Percentiles rank a stretch among this genome's conserved stretches.
Conservation (phyloP, 1,140 invertebrate species). For the Hydropsyche tenuis region DNA sequence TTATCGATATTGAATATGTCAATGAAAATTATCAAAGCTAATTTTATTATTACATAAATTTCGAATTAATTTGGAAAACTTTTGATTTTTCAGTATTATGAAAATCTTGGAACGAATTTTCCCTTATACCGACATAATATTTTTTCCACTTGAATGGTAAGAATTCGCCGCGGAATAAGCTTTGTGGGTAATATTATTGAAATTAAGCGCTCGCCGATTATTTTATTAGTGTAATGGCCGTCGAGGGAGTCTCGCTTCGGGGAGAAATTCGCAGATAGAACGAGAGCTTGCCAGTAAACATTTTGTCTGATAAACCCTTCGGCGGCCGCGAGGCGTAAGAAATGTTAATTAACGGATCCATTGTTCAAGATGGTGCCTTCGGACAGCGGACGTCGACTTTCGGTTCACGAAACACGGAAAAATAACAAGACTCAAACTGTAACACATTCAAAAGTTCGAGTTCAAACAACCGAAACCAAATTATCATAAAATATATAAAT, state of each 20-base stretch:
- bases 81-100: background rate
- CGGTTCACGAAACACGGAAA: background rate
- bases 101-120: background rate
- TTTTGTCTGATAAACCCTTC: conserved; percentile 62
- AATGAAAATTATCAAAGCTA: too few species aligned
- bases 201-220: conserved; percentile 49
- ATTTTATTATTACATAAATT: too few species aligned
- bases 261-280: conserved; percentile 32
- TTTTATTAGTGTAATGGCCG: conserved; percentile 49
- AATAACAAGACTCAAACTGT: too few species aligned
- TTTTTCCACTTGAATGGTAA: background rate
- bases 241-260: conserved; percentile 17
- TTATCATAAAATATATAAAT: too few species aligned
- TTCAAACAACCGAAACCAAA: too few species aligned
- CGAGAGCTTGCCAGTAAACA: conserved; percentile 39
- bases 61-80: background rate
- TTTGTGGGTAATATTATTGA: conserved; percentile 45
- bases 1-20: too few species aligned
- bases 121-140: background rate
- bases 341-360: conserved; percentile 66
- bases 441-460: too few species aligned
- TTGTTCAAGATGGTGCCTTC: conserved; percentile 55
- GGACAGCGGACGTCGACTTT: background rate
- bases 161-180: background rate
- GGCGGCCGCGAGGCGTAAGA: conserved; percentile 65